A percentile compares a stretch with the other conserved stretches of the same genome.
Conservation (phyloP, 2,113 vertebrate species). For the Lates calcarifer region DNA sequence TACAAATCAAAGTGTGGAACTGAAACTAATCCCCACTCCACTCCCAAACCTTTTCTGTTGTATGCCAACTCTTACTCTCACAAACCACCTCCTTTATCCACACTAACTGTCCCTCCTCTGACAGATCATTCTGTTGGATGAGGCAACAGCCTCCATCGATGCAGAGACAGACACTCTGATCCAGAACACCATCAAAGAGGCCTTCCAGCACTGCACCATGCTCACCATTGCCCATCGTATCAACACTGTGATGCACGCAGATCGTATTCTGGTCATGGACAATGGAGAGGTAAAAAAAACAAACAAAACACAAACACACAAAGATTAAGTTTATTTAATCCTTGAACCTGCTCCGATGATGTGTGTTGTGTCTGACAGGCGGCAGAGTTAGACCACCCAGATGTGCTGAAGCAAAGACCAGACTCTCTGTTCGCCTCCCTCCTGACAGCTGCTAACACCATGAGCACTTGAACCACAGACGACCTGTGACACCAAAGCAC, state of each 20-base stretch:
- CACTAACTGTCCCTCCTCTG: background rate
- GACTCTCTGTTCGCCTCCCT: conserved; percentile 85
- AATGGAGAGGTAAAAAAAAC: conserved; percentile 82
- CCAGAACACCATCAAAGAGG: conserved; percentile 86
- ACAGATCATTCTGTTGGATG: conserved; percentile 90
- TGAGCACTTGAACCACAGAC: conserved; percentile 63
- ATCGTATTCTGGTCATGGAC: conserved; percentile 89
- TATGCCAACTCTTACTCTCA: background rate
- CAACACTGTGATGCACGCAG: conserved; percentile 85
- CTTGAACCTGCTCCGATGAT: background rate
- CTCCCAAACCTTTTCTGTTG: background rate
- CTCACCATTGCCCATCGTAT: conserved; percentile 90
- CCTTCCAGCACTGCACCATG: conserved; percentile 86
- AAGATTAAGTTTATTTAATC: background rate
- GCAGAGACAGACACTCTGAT: conserved; percentile 87
- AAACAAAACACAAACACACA: background rate
- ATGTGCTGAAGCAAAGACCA: conserved; percentile 83
- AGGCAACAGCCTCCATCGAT: conserved; percentile 90
- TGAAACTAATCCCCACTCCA: background rate
- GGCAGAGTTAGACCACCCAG: conserved; percentile 85
- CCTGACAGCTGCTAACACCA: conserved; percentile 81
- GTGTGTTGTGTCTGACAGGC: conserved; percentile 71
- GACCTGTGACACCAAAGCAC: background rate
- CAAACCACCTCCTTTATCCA: background rate
- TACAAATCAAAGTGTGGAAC: background rate